These are phyloP conservation scores for Berghia stephanieae DNA, from an alignment of 1,140 invertebrate species.

Conservation along the genomic window DNA sequence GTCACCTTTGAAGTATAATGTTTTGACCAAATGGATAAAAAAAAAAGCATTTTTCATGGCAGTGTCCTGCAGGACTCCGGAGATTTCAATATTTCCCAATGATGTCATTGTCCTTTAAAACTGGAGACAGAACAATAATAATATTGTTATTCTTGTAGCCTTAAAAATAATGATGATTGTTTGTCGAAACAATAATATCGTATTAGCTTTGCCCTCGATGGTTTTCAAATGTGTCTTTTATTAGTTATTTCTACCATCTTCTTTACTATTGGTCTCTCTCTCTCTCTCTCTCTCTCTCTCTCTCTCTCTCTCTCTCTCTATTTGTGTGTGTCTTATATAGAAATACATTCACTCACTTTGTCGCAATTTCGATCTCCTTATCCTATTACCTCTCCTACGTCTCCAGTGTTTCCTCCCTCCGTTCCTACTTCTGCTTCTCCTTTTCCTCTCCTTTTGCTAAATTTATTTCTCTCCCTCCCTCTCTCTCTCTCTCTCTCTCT, in stretches of 20 bases:
- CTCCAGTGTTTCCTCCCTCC: not conserved
- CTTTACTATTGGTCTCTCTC: not conserved
- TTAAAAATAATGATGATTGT: too few relatives aligned
- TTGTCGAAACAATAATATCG: too few relatives aligned
- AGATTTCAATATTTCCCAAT: too few relatives aligned
- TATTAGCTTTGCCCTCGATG: too few relatives aligned
- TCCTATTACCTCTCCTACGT: not conserved
- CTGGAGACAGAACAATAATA: too few relatives aligned
- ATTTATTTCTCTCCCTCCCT: not conserved
- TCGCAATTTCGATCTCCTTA: not conserved
- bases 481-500: not conserved
- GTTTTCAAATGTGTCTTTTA: not conserved
- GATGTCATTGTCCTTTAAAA: too few relatives aligned
- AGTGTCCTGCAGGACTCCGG: too few relatives aligned
- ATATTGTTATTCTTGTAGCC: too few relatives aligned
- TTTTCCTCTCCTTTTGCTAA: not conserved
- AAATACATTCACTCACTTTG: not conserved
- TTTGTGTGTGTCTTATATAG: not conserved
- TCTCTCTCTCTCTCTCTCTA: not conserved
- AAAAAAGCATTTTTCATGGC: too few relatives aligned
- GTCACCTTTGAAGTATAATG: too few relatives aligned
- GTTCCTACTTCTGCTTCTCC: not conserved
- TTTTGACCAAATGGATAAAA: too few relatives aligned
- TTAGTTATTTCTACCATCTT: not conserved
- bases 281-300: not conserved